Percentiles rank a stretch among this genome's conserved stretches.
These are phyloP conservation scores for Xylophagus ater DNA, from an alignment of 2,888 invertebrate species.

Conservation along the genomic window DNA sequence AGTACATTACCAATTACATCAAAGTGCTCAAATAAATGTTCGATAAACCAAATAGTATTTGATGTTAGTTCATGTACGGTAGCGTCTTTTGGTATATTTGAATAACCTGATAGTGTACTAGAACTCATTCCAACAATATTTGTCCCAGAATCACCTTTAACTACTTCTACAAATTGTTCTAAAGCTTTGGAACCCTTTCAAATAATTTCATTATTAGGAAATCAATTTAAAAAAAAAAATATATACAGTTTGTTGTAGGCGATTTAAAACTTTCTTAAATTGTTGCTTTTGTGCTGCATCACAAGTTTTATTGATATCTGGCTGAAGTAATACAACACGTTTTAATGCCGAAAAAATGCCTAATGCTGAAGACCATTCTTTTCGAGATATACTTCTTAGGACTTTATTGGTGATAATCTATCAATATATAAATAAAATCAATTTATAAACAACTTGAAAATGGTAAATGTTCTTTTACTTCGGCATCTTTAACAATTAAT, in stretches of 20 bases:
- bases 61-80: conserved; percentile 95
- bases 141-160: conserved; percentile 63
- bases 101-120: conserved; percentile 26
- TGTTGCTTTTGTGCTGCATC: conserved; percentile 57
- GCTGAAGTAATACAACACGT: conserved; percentile 62
- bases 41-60: conserved; percentile 85
- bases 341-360: conserved; percentile 74
- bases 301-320: conserved; percentile 69
- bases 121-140: conserved; percentile 49
- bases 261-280: conserved; percentile 60
- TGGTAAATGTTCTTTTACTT: conserved; percentile 44
- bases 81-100: conserved; percentile 73
- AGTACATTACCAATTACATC: conserved; percentile 60
- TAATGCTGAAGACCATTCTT: conserved; percentile 69
- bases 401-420: conserved; percentile 62
- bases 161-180: conserved; percentile 86
- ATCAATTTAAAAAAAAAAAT: conserved; percentile 10
- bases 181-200: conserved; percentile 74
- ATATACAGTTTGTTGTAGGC: conserved; percentile 61
- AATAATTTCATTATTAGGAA: conserved; percentile 9
- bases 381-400: conserved; percentile 60
- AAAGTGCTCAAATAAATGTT: conserved; percentile 68
- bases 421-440: conserved; percentile 21
- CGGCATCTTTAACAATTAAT: conserved; percentile 74
- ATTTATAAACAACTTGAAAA: not conserved